Evolutionary conservation across 2,113 vertebrate genomes (phyloP).

Genomic region (Petroica traversi): DNA sequence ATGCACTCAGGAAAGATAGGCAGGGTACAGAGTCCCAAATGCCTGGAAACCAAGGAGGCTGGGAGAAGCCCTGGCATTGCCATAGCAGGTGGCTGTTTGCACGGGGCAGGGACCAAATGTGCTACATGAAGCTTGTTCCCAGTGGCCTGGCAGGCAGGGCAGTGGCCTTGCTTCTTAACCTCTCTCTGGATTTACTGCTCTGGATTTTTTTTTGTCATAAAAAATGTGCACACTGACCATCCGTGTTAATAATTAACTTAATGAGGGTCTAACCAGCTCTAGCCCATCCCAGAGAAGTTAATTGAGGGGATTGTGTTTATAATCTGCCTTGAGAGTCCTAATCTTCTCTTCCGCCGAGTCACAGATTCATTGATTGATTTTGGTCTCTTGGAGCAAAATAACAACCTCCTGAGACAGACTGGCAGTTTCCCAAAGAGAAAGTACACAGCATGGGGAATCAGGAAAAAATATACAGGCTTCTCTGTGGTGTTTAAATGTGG

Average conservation of each 20-base stretch:
- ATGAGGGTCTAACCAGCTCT: slow-evolving; percentile 42
- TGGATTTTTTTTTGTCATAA: too few species aligned
- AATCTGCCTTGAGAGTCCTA: slow-evolving; percentile 64
- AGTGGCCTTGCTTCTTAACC: not conserved
- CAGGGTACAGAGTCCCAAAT: accelerated
- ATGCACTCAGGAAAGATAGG: not conserved
- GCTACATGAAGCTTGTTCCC: not conserved
- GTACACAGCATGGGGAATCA: not conserved
- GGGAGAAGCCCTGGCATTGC: not conserved
- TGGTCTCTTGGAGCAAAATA: slow-evolving; percentile 70
- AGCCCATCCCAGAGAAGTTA: slow-evolving; percentile 48
- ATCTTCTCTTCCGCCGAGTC: slow-evolving; percentile 58
- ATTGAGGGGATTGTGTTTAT: slow-evolving; percentile 70
- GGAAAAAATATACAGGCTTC: not conserved
- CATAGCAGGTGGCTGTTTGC: not conserved
- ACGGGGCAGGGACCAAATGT: accelerated
- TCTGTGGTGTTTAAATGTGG: not conserved
- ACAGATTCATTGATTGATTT: slow-evolving; percentile 72
- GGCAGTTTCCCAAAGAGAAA: slow-evolving; percentile 56
- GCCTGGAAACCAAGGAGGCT: not conserved
- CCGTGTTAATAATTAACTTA: slow-evolving; percentile 71
- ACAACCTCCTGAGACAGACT: slow-evolving; percentile 50
- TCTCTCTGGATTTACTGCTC: not conserved
- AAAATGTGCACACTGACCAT: slow-evolving; percentile 19
- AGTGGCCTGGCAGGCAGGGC: not conserved